These are phyloP conservation scores for Macrochelys suwanniensis DNA, from an alignment of 2,797 vertebrate genomes.

Conservation along the genomic window DNA sequence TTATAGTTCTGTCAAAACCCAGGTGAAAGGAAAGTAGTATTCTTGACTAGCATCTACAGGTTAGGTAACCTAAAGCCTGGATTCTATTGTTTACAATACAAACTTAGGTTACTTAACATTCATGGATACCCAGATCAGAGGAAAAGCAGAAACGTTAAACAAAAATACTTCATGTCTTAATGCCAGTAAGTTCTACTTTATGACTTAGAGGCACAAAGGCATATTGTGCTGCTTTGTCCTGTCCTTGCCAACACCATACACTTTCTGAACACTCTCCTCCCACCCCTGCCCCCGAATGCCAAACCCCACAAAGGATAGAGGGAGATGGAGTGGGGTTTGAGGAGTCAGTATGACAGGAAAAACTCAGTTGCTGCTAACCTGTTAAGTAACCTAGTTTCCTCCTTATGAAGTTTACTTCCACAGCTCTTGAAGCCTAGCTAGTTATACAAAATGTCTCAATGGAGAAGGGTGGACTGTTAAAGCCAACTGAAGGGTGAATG, in stretches of 20 bases:
- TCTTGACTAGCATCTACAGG: neutral
- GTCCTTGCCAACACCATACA: neutral
- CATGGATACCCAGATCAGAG: neutral
- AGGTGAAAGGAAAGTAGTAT: neutral
- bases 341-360: neutral
- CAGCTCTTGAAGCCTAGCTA: neutral
- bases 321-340: neutral
- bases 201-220: neutral
- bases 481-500: neutral
- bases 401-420: neutral
- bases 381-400: neutral
- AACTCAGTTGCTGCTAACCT: neutral
- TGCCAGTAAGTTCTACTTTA: neutral
- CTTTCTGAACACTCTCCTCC: neutral
- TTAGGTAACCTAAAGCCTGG: neutral
- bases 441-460: neutral
- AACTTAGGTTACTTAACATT: neutral
- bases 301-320: neutral
- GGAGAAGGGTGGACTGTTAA: neutral
- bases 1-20: conserved; percentile 10
- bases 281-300: neutral
- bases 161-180: neutral
- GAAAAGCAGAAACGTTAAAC: neutral
- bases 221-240: neutral
- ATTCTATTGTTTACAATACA: neutral